These are phyloP conservation scores for Odontomyia ornata DNA, from an alignment of 2,888 invertebrate genomes.

Conservation along the genomic window DNA sequence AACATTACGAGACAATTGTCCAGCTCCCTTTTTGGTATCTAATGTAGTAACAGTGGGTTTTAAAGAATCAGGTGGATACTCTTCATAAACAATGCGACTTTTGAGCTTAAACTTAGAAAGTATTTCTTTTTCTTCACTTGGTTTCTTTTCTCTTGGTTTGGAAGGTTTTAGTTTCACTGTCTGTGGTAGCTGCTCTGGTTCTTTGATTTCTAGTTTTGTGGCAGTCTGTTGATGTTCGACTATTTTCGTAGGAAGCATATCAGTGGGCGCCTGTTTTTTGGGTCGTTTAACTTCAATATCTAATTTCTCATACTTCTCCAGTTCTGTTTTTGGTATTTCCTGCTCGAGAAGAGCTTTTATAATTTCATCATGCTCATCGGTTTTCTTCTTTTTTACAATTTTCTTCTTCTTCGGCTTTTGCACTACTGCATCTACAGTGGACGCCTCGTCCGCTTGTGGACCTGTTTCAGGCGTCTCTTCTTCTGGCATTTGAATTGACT, in stretches of 20 bases:
- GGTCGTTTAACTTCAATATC: conserved; percentile 58
- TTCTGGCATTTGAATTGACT: neutral
- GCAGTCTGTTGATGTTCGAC: conserved; percentile 71
- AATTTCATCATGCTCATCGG: conserved; percentile 60
- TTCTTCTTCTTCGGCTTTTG: conserved; percentile 54
- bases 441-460: conserved; percentile 44
- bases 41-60: conserved; percentile 67
- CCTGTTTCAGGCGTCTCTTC: neutral
- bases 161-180: conserved; percentile 71
- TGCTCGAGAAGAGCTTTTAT: conserved; percentile 60
- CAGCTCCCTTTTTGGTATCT: conserved; percentile 70
- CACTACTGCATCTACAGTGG: conserved; percentile 43
- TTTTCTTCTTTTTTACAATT: conserved; percentile 54
- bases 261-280: conserved; percentile 56
- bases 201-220: conserved; percentile 71
- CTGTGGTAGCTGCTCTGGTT: conserved; percentile 69
- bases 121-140: conserved; percentile 68
- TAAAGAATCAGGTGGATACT: conserved; percentile 72
- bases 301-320: conserved; percentile 64
- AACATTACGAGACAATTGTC: conserved; percentile 75
- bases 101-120: conserved; percentile 73
- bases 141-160: conserved; percentile 64
- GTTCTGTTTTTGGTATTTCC: conserved; percentile 63
- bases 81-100: conserved; percentile 71
- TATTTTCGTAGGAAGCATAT: conserved; percentile 67